phyloP scores from a whole-genome alignment of 2,888 invertebrate genomes.

The Conops quadrifasciatus region DNA sequence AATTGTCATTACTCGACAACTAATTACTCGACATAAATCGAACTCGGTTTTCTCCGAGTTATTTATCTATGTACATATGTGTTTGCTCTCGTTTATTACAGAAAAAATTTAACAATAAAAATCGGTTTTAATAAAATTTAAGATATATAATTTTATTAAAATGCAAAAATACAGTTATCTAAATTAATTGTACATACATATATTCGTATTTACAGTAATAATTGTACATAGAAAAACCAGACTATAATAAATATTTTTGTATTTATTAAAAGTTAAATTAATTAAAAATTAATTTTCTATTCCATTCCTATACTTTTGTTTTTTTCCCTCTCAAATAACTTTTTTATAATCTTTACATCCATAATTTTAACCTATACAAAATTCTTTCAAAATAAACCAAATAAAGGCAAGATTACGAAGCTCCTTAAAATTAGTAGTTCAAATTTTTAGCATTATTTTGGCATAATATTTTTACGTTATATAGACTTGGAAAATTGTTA shows the following conservation, averaged over 20 bases:
- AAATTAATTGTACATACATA: no score
- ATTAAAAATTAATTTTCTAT: constrained; percentile 33
- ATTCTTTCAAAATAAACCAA: constrained; percentile 5
- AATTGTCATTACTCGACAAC: no score
- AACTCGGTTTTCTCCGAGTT: no score
- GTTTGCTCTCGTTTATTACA: constrained; percentile 8
- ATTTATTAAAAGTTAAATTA: neutral
- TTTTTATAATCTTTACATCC: neutral
- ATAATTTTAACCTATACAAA: constrained; percentile 11
- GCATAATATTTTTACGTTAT: neutral
- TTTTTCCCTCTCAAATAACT: neutral
- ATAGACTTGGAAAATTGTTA: neutral
- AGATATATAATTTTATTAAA: constrained; percentile 10
- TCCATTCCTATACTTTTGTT: constrained; percentile 32
- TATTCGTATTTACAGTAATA: no score
- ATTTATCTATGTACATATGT: no score
- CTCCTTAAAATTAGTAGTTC: constrained; percentile 50
- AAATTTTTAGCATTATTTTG: neutral
- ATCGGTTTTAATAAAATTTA: constrained; percentile 5
- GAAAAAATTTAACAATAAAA: no score
- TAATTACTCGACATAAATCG: no score
- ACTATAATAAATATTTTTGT: constrained; percentile 22
- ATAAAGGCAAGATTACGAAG: constrained; percentile 60
- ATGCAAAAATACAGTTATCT: no score
- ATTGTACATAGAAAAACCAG: neutral